Percentiles rank a stretch among this genome's conserved stretches.
These are phyloP conservation scores for Morone saxatilis DNA, from an alignment of 2,113 vertebrate genomes.

Conservation along the genomic window DNA sequence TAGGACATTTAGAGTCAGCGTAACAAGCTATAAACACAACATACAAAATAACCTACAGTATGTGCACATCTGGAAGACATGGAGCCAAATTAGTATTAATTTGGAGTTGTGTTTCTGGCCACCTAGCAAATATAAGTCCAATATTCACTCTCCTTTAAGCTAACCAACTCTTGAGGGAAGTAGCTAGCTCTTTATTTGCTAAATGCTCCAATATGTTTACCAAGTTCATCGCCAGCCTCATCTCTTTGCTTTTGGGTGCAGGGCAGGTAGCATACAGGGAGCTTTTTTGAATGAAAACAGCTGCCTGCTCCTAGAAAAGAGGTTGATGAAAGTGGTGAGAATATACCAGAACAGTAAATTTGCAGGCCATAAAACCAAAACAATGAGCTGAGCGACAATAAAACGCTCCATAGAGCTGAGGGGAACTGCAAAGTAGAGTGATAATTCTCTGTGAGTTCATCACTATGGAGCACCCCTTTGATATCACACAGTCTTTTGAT, in stretches of 20 bases:
- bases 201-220: background rate
- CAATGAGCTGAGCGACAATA: slow-evolving; percentile 38
- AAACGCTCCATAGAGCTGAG: slow-evolving; percentile 15
- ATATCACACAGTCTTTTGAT: background rate
- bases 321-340: background rate
- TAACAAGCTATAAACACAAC: background rate
- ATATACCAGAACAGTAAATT: slow-evolving; percentile 9
- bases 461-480: background rate
- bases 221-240: background rate
- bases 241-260: background rate
- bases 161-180: background rate
- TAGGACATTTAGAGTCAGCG: too few relatives aligned
- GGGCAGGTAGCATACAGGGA: background rate
- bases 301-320: slow-evolving; percentile 23
- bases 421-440: background rate
- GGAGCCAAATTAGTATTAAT: background rate
- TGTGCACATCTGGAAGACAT: background rate
- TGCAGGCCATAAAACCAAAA: slow-evolving; percentile 36
- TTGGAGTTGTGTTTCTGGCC: background rate
- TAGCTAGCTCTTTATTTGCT: background rate
- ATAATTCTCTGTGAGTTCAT: slow-evolving; percentile 23
- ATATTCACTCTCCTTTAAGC: background rate
- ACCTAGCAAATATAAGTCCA: background rate
- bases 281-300: background rate
- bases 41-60: background rate